phyloP scores from a whole-genome alignment of 2,113 vertebrate genomes.

The Eudyptes chrysolophus region DNA sequence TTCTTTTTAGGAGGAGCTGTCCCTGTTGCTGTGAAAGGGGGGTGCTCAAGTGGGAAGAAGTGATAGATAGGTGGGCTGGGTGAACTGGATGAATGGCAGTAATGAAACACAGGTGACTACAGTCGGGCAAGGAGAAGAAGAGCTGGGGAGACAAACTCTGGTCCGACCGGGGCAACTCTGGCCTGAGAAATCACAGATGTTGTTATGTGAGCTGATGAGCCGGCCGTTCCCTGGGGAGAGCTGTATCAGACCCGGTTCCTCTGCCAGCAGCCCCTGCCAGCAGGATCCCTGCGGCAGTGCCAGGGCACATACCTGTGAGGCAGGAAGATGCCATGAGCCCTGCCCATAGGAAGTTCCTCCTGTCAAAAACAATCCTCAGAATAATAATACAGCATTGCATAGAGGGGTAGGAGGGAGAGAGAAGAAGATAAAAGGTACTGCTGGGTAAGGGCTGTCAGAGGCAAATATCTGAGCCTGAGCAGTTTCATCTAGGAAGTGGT shows the following conservation, averaged over 20 bases:
- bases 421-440: background rate
- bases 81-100: background rate
- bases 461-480: background rate
- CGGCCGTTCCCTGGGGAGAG: background rate
- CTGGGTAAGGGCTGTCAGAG: background rate
- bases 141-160: background rate
- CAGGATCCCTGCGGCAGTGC: background rate
- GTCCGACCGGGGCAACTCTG: background rate
- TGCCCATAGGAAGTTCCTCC: background rate
- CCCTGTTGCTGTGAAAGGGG: background rate
- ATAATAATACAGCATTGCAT: background rate
- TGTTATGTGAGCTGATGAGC: background rate
- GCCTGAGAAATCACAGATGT: background rate
- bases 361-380: background rate
- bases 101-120: background rate
- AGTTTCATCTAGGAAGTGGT: background rate
- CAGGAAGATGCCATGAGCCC: background rate
- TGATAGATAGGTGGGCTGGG: background rate
- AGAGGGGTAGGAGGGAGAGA: background rate
- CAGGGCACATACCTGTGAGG: background rate
- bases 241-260: background rate
- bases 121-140: background rate
- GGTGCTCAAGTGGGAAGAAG: background rate
- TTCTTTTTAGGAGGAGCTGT: background rate
- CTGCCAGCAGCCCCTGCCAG: fast-evolving